These are phyloP conservation scores for Drosophila arizonae DNA, from an alignment of 1,140 invertebrate genomes.

Conservation along the genomic window DNA sequence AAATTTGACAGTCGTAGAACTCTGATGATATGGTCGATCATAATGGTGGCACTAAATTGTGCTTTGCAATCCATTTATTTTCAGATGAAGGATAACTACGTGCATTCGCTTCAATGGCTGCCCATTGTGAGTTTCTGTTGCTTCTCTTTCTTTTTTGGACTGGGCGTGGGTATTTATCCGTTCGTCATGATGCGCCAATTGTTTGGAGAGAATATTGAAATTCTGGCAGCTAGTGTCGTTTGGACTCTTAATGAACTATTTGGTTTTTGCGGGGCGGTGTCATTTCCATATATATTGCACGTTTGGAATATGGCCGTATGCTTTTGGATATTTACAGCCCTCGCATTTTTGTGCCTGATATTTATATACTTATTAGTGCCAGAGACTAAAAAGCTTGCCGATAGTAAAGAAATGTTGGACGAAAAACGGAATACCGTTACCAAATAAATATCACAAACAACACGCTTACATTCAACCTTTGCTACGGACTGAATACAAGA, in stretches of 20 bases:
- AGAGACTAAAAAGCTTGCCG: neutral
- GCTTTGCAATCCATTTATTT: conserved; percentile 12
- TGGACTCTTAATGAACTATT: neutral
- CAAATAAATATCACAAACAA: no score
- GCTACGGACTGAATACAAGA: no score
- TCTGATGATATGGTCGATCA: neutral
- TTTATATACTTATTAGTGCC: conserved; percentile 14
- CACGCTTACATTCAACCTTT: no score
- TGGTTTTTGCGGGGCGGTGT: neutral
- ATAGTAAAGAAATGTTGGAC: neutral
- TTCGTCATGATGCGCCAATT: neutral
- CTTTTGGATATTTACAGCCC: conserved; percentile 85
- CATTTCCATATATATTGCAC: neutral
- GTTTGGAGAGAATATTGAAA: neutral
- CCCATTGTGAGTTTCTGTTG: neutral
- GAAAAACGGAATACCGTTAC: no score
- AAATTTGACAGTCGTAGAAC: neutral
- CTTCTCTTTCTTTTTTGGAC: conserved; percentile 2
- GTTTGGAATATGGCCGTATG: neutral
- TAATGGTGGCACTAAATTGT: neutral
- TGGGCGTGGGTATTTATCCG: neutral
- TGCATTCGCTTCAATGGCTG: neutral
- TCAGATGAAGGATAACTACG: neutral
- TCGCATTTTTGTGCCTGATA: conserved; percentile 35
- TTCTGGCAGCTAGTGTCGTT: neutral